Conservation (phyloP, 2,797 vertebrate genomes). For the Coregonus sp. region DNA sequence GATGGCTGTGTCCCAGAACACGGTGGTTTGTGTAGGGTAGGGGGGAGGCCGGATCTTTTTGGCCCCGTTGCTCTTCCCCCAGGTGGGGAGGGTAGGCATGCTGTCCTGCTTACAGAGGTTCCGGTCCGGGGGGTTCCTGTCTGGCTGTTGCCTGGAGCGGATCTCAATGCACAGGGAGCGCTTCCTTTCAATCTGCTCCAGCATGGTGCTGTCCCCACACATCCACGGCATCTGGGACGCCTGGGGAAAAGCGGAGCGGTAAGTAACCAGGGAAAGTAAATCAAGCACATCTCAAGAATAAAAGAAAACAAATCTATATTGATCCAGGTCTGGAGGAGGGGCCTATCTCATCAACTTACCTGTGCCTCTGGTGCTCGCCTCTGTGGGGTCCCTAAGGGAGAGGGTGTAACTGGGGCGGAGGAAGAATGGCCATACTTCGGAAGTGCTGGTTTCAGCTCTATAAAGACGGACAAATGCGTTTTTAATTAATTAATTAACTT, state of each 20-base stretch:
- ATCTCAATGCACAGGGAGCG: conserved; percentile 96
- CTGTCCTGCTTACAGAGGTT: conserved; percentile 91
- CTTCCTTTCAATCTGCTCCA: conserved; percentile 98
- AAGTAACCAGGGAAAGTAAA: not conserved
- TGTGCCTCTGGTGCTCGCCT: conserved; percentile 85
- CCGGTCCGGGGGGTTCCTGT: conserved; percentile 57
- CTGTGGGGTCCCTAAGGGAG: conserved; percentile 87
- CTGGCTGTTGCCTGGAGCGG: conserved; percentile 81
- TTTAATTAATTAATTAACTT: not conserved
- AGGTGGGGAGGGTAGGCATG: too few relatives aligned
- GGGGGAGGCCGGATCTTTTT: conserved; percentile 95
- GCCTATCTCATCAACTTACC: conserved; percentile 66
- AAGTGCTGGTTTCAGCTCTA: conserved; percentile 86
- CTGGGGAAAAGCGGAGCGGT: conserved; percentile 58
- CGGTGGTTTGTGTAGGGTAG: conserved; percentile 92
- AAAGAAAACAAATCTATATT: not conserved
- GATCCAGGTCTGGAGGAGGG: not conserved
- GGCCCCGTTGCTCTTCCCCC: conserved; percentile 69
- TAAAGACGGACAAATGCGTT: conserved; percentile 30
- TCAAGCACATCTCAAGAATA: not conserved
- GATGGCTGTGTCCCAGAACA: conserved; percentile 99
- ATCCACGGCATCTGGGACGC: conserved; percentile 95
- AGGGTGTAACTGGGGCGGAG: conserved; percentile 86
- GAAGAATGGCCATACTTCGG: conserved; percentile 84
- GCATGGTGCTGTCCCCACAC: conserved; percentile 95